Evolutionary conservation across 2,113 vertebrate genomes (phyloP).

Genomic region (Benitochromis conjunctus): DNA sequence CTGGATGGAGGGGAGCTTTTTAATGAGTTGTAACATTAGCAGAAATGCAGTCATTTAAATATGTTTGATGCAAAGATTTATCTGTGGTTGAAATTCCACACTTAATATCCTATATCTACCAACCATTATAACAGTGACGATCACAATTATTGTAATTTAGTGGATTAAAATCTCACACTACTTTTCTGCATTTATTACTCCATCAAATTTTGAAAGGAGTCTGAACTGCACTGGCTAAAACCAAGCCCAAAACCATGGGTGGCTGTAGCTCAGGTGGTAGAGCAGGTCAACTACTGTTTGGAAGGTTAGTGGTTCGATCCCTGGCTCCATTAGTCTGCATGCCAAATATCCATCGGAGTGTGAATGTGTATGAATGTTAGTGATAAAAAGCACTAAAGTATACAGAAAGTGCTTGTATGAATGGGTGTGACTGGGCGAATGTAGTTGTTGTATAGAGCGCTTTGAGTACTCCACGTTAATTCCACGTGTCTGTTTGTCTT

Average conservation of each 20-base stretch:
- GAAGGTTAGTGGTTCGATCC: no score
- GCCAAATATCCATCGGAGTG: no score
- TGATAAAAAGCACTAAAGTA: no score
- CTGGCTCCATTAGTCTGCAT: no score
- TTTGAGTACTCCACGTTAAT: no score
- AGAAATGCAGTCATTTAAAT: neutral
- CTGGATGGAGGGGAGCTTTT: neutral
- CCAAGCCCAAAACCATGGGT: neutral
- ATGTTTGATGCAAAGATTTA: neutral
- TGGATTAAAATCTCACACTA: neutral
- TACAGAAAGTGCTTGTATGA: no score
- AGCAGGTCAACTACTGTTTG: no score
- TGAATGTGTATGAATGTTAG: no score
- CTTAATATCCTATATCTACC: neutral
- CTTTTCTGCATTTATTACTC: neutral
- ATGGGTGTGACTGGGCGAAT: no score
- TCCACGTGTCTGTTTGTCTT: slow-evolving; percentile 28
- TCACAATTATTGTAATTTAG: neutral
- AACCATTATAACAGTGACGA: accelerated
- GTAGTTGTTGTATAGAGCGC: no score
- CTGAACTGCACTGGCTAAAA: neutral
- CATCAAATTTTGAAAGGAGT: neutral
- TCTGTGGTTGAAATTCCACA: neutral
- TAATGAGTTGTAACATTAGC: neutral
- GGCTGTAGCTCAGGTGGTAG: no score